A percentile compares a stretch with the other conserved stretches of the same genome.
Evolutionary conservation across 2,888 invertebrate genomes (phyloP).

Genomic region (Beris morrisii): DNA sequence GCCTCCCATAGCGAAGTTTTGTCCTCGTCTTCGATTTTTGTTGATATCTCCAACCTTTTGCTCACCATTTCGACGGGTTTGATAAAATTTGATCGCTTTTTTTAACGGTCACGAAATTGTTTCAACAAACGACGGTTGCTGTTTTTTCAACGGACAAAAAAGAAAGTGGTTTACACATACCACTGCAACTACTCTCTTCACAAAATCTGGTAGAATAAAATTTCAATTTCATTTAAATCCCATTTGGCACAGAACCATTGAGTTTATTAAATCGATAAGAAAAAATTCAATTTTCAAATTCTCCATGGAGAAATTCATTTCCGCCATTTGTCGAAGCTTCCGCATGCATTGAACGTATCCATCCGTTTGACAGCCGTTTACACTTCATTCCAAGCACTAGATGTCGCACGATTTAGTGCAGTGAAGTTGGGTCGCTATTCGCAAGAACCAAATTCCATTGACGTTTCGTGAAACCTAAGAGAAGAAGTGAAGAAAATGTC

Average conservation of each 20-base stretch:
- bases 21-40: slow-evolving; percentile 40
- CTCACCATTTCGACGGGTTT: slow-evolving; percentile 9
- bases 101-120: background rate
- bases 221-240: background rate
- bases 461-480: too few relatives aligned
- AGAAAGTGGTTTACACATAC: too few relatives aligned
- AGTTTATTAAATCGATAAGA: slow-evolving; percentile 8
- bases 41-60: slow-evolving; percentile 36
- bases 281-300: background rate
- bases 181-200: too few relatives aligned
- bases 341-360: slow-evolving; percentile 12
- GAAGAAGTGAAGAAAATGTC: too few relatives aligned
- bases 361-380: background rate
- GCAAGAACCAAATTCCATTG: too few relatives aligned
- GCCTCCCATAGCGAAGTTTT: slow-evolving; percentile 13
- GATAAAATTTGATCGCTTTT: background rate
- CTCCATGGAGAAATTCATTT: slow-evolving; percentile 19
- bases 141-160: background rate
- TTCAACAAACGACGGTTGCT: slow-evolving; percentile 13
- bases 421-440: too few relatives aligned
- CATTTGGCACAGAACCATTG: background rate
- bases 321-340: background rate
- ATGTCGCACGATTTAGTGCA: background rate
- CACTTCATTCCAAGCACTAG: background rate
- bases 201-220: background rate